Conservation (phyloP, 2,888 invertebrate genomes). For the Apoda limacodes region DNA sequence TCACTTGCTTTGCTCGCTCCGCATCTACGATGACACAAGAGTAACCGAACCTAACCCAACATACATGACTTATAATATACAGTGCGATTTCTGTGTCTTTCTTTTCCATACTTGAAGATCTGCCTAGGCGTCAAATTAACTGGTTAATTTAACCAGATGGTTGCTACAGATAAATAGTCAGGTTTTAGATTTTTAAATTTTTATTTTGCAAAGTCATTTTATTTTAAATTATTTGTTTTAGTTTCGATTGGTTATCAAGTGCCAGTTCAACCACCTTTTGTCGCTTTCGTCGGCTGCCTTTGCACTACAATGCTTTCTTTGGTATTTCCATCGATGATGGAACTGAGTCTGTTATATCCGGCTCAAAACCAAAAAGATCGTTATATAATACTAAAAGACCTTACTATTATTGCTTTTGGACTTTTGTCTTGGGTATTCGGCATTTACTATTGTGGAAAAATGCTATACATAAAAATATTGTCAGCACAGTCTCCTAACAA, state of each 20-base stretch:
- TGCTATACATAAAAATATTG: conserved; percentile 32
- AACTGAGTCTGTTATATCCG: conserved; percentile 38
- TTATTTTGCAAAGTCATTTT: too few relatives aligned
- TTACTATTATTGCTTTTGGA: conserved; percentile 30
- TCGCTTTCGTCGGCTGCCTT: conserved; percentile 43
- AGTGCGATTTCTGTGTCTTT: too few relatives aligned
- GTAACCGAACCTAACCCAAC: too few relatives aligned
- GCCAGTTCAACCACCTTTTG: conserved; percentile 43
- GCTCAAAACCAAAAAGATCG: conserved; percentile 29
- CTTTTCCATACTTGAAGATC: too few relatives aligned
- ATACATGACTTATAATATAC: too few relatives aligned
- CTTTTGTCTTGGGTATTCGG: conserved; percentile 27
- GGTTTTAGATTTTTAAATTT: too few relatives aligned
- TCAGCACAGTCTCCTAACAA: conserved; percentile 24
- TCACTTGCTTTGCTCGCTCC: too few relatives aligned
- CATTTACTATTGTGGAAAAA: conserved; percentile 26
- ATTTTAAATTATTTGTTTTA: conserved; percentile 29
- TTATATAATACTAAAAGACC: conserved; percentile 28
- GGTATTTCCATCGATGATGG: conserved; percentile 46
- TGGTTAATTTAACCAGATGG: too few relatives aligned
- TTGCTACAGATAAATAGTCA: too few relatives aligned
- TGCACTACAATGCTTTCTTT: conserved; percentile 37
- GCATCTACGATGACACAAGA: too few relatives aligned
- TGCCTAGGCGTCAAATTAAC: too few relatives aligned
- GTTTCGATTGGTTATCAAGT: conserved; percentile 34